phyloP scores from a whole-genome alignment of 2,888 invertebrate genomes.

The Mimas tiliae region DNA sequence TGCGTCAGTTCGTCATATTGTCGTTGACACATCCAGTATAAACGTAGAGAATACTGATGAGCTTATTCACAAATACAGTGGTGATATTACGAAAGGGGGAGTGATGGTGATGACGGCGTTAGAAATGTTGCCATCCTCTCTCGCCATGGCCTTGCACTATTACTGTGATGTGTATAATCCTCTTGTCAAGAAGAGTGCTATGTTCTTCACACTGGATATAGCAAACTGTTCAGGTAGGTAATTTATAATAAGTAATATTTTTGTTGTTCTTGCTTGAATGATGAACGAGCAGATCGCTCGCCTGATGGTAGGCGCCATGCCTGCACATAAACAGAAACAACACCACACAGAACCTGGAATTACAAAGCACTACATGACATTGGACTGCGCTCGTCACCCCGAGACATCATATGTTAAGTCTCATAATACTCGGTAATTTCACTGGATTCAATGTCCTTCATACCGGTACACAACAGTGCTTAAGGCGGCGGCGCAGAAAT shows the following conservation, averaged over 20 bases:
- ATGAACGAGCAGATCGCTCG: too few relatives aligned
- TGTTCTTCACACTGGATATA: slow-evolving; percentile 75
- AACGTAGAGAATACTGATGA: slow-evolving; percentile 62
- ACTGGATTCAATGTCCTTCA: too few relatives aligned
- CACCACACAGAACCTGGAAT: too few relatives aligned
- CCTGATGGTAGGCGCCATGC: too few relatives aligned
- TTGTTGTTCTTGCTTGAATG: background rate
- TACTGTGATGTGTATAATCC: slow-evolving; percentile 80
- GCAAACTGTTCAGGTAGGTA: slow-evolving; percentile 64
- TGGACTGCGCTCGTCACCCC: too few relatives aligned
- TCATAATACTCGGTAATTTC: too few relatives aligned
- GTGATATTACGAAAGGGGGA: slow-evolving; percentile 60
- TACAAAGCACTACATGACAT: too few relatives aligned
- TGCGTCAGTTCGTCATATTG: slow-evolving; percentile 51
- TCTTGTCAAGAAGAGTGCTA: slow-evolving; percentile 70
- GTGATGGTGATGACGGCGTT: slow-evolving; percentile 72
- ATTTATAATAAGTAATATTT: slow-evolving; percentile 1
- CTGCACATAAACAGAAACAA: too few relatives aligned
- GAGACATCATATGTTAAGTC: too few relatives aligned
- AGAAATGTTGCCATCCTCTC: slow-evolving; percentile 63
- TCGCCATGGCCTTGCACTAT: slow-evolving; percentile 81
- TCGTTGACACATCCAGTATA: slow-evolving; percentile 57
- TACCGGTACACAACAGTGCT: too few relatives aligned
- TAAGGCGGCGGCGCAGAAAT: too few relatives aligned
- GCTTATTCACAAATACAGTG: slow-evolving; percentile 60